Conservation (phyloP, 2,113 vertebrate species). For the Alosa alosa region DNA sequence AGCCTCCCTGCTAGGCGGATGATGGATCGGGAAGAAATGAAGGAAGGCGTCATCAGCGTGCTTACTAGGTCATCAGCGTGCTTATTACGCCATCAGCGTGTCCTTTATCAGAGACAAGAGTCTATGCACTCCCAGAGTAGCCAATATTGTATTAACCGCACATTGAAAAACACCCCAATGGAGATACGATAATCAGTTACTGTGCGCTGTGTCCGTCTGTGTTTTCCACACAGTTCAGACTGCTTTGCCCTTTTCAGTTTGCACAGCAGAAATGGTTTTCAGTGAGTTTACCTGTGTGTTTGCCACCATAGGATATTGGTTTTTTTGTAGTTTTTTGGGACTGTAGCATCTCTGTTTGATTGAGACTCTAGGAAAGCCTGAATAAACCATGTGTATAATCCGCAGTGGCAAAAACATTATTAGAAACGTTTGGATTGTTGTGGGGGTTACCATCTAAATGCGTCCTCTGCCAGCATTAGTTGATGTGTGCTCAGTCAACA, state of each 20-base stretch:
- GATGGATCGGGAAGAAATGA: constrained; percentile 4
- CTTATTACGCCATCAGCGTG: too few relatives aligned
- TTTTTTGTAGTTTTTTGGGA: background rate
- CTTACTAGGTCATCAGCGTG: background rate
- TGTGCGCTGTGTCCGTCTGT: background rate
- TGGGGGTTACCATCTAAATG: background rate
- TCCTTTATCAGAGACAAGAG: background rate
- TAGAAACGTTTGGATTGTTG: background rate
- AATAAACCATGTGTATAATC: background rate
- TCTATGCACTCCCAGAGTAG: background rate
- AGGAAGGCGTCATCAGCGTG: background rate
- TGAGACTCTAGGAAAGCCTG: background rate
- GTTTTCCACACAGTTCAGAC: background rate
- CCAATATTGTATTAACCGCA: background rate
- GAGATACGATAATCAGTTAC: background rate
- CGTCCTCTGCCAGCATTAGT: background rate
- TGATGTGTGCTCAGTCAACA: background rate
- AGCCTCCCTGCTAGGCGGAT: background rate
- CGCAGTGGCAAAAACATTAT: background rate
- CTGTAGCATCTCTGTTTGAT: constrained; percentile 11
- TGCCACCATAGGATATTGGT: background rate
- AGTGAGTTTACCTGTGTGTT: background rate
- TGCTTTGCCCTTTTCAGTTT: background rate
- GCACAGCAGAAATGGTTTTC: background rate
- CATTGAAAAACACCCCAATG: background rate